Conservation (phyloP, 1,140 invertebrate genomes). For the Euglossa dilemma region DNA sequence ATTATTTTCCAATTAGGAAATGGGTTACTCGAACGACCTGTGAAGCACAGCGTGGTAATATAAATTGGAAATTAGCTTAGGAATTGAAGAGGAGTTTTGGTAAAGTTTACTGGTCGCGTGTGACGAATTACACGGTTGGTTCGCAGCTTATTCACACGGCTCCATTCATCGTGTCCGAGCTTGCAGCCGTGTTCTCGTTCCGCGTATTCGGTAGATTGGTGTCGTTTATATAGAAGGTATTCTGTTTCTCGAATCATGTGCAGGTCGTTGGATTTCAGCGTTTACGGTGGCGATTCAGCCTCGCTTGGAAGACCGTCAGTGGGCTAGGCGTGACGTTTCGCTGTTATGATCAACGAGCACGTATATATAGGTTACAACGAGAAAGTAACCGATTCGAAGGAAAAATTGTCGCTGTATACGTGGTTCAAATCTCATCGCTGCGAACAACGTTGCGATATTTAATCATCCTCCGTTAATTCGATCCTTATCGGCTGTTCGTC, state of each 20-base stretch:
- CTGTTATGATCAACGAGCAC: background rate
- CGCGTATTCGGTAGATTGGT: slow-evolving; percentile 2
- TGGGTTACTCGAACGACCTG: too few species aligned
- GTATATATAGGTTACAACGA: background rate
- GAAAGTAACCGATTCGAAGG: background rate
- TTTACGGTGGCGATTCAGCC: background rate
- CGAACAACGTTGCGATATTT: too few species aligned
- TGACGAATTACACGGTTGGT: background rate
- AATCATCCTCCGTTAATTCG: too few species aligned
- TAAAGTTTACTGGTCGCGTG: too few species aligned
- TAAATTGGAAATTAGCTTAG: background rate
- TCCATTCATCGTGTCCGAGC: background rate
- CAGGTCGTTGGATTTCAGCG: slow-evolving; percentile 12
- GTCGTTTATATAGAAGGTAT: slow-evolving; percentile 12
- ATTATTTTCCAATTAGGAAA: too few species aligned
- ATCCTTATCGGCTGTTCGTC: too few species aligned
- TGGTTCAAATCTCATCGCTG: too few species aligned
- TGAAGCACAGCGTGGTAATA: too few species aligned
- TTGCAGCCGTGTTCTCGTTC: slow-evolving; percentile 14
- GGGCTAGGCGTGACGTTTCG: background rate
- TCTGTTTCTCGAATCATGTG: slow-evolving; percentile 22
- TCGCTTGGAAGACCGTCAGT: background rate
- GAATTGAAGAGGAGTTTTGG: background rate
- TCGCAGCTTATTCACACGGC: background rate
- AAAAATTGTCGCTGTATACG: background rate